phyloP scores from a whole-genome alignment of 2,113 vertebrate species.

The Microcebus griseorufus region DNA sequence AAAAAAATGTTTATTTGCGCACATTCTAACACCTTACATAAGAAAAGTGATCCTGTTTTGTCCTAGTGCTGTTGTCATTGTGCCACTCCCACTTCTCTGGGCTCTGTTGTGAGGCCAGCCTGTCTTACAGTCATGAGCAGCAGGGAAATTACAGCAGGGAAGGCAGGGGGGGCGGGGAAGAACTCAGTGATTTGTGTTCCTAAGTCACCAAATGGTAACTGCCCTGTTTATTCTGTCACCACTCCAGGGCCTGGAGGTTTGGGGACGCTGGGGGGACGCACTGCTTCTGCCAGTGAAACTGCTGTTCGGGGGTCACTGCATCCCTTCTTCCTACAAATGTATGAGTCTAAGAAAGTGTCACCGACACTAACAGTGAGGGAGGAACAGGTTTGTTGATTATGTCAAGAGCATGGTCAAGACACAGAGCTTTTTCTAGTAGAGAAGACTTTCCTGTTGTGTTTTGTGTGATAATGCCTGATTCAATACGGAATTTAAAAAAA shows the following conservation, averaged over 20 bases:
- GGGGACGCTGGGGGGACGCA: neutral
- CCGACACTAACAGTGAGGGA: neutral
- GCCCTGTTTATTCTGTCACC: neutral
- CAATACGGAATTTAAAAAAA: neutral
- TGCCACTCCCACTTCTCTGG: neutral
- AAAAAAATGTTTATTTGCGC: neutral
- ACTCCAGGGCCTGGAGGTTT: neutral
- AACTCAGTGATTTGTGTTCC: neutral
- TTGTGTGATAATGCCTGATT: neutral
- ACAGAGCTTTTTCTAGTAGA: neutral
- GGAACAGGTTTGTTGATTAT: neutral
- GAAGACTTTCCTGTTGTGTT: neutral
- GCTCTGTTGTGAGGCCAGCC: slow-evolving; percentile 29
- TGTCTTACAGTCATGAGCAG: neutral
- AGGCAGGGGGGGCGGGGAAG: neutral
- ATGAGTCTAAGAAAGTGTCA: neutral
- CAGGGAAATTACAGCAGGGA: neutral
- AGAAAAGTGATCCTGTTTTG: neutral
- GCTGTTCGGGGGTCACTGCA: neutral
- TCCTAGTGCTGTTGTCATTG: neutral
- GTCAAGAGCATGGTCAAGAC: neutral
- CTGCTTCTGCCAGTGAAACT: neutral
- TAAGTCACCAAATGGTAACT: neutral
- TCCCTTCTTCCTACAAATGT: neutral
- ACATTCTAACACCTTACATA: neutral